These are phyloP conservation scores for Sesamia nonagrioides DNA, from an alignment of 1,140 invertebrate genomes.

Conservation along the genomic window DNA sequence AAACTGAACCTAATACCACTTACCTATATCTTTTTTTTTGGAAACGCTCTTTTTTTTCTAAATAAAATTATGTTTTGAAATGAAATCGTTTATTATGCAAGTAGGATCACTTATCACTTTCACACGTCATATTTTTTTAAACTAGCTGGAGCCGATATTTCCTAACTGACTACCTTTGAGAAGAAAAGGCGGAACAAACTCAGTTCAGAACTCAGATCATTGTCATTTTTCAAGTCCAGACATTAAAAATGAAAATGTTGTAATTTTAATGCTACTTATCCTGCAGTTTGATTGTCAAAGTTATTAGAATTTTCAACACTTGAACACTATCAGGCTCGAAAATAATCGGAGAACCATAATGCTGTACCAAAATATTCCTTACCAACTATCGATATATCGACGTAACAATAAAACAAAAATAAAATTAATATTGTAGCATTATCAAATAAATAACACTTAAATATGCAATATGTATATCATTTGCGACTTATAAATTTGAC, in stretches of 20 bases:
- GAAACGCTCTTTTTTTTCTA: not conserved
- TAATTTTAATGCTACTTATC: too few species aligned
- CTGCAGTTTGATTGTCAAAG: not conserved
- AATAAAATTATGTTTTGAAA: not conserved
- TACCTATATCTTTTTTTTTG: too few species aligned
- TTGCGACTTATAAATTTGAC: conserved; percentile 29
- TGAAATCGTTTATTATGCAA: too few species aligned
- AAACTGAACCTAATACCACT: not conserved
- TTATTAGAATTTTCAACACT: not conserved
- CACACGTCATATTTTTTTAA: too few species aligned
- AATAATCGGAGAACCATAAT: not conserved
- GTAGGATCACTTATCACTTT: too few species aligned
- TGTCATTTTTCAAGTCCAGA: too few species aligned
- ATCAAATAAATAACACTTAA: conserved; percentile 32
- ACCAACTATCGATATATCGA: conserved; percentile 11
- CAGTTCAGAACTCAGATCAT: too few species aligned
- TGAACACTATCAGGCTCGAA: not conserved
- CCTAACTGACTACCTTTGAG: too few species aligned
- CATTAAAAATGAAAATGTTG: too few species aligned
- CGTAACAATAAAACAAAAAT: conserved; percentile 32
- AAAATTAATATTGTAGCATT: not conserved
- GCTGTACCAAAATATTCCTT: not conserved
- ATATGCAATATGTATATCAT: conserved; percentile 29
- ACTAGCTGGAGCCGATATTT: too few species aligned
- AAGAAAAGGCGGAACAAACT: too few species aligned